These are phyloP conservation scores for Hyposmocoma kahamanoa DNA, from an alignment of 1,140 invertebrate genomes.

Conservation along the genomic window DNA sequence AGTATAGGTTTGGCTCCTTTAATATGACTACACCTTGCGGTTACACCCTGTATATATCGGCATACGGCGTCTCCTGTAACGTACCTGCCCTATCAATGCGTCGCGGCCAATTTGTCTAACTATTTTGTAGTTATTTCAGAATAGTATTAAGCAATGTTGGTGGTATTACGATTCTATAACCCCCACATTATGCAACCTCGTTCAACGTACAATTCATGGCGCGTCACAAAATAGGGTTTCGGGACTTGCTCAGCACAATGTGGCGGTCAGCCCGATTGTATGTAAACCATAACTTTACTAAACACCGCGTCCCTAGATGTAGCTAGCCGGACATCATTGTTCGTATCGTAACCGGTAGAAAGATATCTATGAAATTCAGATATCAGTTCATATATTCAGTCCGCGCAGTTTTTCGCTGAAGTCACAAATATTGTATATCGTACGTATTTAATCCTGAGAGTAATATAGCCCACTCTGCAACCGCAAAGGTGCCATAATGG, in stretches of 20 bases:
- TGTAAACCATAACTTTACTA: background rate
- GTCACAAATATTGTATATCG: slow-evolving; percentile 14
- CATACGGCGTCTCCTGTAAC: too few species aligned
- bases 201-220: background rate
- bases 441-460: slow-evolving; percentile 39
- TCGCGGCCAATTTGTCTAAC: too few species aligned
- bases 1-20: too few species aligned
- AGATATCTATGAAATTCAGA: background rate
- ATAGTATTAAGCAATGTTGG: background rate
- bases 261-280: background rate
- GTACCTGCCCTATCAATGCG: too few species aligned
- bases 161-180: background rate
- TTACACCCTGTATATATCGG: too few species aligned
- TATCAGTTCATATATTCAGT: background rate
- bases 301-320: background rate
- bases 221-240: background rate
- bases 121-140: background rate
- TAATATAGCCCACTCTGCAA: slow-evolving; percentile 40
- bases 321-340: background rate
- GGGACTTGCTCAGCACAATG: background rate
- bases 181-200: background rate
- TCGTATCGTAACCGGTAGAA: background rate
- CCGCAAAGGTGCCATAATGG: slow-evolving; percentile 26
- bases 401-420: slow-evolving; percentile 5
- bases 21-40: too few species aligned